Base-by-base conservation (phyloP, 1,140 invertebrate species). In the Coptotermes formosanus region DNA sequence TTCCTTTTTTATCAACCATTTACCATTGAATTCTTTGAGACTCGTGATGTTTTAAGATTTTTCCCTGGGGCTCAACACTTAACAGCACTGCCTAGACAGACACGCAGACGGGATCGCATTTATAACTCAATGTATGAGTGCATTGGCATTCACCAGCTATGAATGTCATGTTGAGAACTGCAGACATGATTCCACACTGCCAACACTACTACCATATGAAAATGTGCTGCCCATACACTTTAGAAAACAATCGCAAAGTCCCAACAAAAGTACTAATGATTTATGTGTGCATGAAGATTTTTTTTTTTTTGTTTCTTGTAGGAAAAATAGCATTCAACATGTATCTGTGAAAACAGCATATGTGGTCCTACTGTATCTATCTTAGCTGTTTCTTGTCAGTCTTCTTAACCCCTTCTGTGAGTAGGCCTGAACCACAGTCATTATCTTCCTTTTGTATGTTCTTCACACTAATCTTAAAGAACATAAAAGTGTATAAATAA, bases 301-400 rank as follows among this genome's bases (percentile, higher is more conserved):
- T 6, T n/a, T 75, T n/a, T 75, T 25, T 75, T 75, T 30, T 38
- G 38, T 38, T 38, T 38, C 38, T 30, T n/a, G 1, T 16, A n/a
- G n/a, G 30, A 84, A 16, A 84, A 84, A 59, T 84, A 84, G 48
- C 83, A 59, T 32, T 52, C 30, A 52, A 32, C 45, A 14, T 45
- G 45, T 84, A 25, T 32, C 82, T 83, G 82, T 83, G 38, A 83
- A 25, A 52, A 55, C 64, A 52, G 83, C 45, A 84, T 84, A 59
- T 59, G 83, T 59, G 55, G 83, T 84, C 45, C 83, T 84, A 25
- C 83, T 84, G 48, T 84, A 84, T 52, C 64, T 75, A 30, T 75
- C 64, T 75, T 75, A 75, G n/a, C 25, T 75, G 64, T 75, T 75
- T 75, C 45, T 48, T 48, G 25, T 64, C 21, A 19, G 19, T 75